A percentile compares a stretch with the other conserved stretches of the same genome.
Conservation (phyloP, 2,113 vertebrate genomes). For the Origma solitaria region DNA sequence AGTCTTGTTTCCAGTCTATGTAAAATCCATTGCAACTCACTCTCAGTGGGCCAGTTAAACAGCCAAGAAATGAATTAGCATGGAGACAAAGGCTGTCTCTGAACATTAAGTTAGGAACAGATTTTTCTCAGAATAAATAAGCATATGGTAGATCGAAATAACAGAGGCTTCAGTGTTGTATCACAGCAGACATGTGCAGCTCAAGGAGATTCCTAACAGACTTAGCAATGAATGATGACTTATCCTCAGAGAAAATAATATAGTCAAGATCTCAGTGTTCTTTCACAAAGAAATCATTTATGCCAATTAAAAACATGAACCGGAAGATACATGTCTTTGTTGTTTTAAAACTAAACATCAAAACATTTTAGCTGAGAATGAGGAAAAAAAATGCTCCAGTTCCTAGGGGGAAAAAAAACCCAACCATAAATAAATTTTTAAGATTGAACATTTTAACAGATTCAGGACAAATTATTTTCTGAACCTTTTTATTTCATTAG, state of each 20-base stretch:
- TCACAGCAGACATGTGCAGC: background rate
- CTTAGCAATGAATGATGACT: background rate
- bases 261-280: background rate
- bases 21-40: background rate
- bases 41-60: background rate
- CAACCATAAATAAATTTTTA: background rate
- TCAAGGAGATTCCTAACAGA: background rate
- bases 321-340: background rate
- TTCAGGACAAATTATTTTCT: background rate
- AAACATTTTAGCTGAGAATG: background rate
- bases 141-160: background rate
- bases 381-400: background rate
- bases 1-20: background rate
- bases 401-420: background rate
- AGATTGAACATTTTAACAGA: background rate
- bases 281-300: background rate
- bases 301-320: background rate
- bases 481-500: background rate
- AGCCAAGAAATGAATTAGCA: background rate
- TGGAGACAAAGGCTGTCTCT: background rate
- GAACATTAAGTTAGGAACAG: background rate
- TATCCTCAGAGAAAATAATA: background rate
- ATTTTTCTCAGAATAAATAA: background rate
- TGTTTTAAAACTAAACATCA: conserved; percentile 6
- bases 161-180: background rate